Evolutionary conservation across 2,113 vertebrate species (phyloP).

Genomic region (Colaptes auratus): DNA sequence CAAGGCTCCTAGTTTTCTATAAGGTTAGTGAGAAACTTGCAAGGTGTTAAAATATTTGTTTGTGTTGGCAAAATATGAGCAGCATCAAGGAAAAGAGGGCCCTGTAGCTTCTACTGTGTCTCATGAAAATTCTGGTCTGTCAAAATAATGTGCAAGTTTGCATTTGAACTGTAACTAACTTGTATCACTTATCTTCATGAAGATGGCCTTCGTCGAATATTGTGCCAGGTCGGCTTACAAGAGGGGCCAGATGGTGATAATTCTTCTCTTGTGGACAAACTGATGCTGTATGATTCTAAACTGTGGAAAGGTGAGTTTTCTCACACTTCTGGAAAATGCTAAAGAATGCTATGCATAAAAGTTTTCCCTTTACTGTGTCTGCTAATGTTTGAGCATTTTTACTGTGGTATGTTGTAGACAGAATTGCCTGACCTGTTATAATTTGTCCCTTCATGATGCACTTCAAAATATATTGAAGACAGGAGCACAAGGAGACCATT

Average conservation of each 20-base stretch:
- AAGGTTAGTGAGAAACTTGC: neutral
- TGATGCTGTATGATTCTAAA: conserved; percentile 97
- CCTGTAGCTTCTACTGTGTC: neutral
- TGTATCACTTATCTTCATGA: neutral
- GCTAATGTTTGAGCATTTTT: neutral
- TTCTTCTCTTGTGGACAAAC: conserved; percentile 89
- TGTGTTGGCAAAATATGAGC: neutral
- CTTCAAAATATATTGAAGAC: neutral
- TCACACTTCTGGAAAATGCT: neutral
- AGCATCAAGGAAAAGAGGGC: neutral
- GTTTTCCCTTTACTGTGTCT: neutral
- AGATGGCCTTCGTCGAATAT: conserved; percentile 91
- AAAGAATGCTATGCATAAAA: neutral
- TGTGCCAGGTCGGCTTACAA: conserved; percentile 95
- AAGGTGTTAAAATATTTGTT: neutral
- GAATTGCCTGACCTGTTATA: neutral
- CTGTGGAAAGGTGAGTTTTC: conserved; percentile 93
- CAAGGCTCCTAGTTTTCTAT: neutral
- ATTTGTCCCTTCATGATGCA: neutral
- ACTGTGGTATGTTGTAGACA: neutral
- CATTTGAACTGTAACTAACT: neutral
- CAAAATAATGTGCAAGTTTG: neutral
- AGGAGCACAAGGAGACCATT: neutral
- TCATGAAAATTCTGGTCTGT: neutral
- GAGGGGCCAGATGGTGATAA: conserved; percentile 87